These are phyloP conservation scores for Grantiella picta DNA, from an alignment of 2,113 vertebrate species.

Conservation along the genomic window DNA sequence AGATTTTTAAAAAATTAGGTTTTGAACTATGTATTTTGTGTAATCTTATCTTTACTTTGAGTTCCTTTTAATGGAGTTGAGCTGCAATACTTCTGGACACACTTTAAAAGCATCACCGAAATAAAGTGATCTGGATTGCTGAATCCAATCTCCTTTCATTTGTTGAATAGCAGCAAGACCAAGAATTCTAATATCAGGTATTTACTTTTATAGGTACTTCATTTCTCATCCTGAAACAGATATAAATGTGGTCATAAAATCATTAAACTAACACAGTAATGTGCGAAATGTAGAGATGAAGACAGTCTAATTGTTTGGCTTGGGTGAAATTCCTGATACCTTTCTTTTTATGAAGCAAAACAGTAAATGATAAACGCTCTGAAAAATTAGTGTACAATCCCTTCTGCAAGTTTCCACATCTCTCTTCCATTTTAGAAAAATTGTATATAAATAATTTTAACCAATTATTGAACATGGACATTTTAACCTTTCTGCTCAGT, in stretches of 20 bases:
- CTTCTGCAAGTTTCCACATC: background rate
- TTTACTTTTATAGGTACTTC: background rate
- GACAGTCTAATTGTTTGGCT: background rate
- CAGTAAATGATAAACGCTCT: background rate
- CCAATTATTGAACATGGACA: constrained; percentile 11
- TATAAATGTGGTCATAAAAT: background rate
- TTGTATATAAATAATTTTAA: constrained; percentile 46
- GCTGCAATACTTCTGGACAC: background rate
- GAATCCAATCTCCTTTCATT: background rate
- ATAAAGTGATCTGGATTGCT: background rate
- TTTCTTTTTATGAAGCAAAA: background rate
- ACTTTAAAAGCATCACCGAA: background rate
- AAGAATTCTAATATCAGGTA: background rate
- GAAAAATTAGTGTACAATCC: background rate
- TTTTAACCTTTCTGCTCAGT: constrained; percentile 47
- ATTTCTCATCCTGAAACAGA: background rate
- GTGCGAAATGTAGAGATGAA: background rate
- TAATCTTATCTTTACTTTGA: background rate
- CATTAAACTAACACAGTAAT: background rate
- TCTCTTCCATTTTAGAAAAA: background rate
- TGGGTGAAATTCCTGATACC: background rate
- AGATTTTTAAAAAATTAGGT: background rate
- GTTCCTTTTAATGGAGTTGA: background rate
- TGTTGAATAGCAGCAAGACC: background rate
- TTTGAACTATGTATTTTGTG: background rate